Percentiles rank a stretch among this genome's conserved stretches.
phyloP scores from a whole-genome alignment of 2,113 vertebrate genomes.

The Entelurus aequoreus region DNA sequence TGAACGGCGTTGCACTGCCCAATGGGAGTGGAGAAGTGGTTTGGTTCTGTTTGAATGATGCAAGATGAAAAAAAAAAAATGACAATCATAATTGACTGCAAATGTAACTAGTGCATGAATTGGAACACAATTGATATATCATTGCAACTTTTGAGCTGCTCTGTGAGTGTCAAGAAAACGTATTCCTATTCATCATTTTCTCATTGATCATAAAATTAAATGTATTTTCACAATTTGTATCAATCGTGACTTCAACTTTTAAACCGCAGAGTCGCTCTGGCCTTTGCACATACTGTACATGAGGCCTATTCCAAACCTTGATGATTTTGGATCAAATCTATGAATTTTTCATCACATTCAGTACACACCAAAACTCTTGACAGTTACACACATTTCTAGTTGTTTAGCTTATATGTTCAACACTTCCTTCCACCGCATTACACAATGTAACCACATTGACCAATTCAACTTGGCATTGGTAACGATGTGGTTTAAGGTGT shows the following conservation, averaged over 20 bases:
- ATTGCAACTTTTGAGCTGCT: conserved; percentile 4
- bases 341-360: conserved; percentile 22
- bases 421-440: conserved; percentile 31
- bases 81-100: not conserved
- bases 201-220: not conserved
- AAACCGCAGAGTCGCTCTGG: not conserved
- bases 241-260: conserved; percentile 1
- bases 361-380: conserved; percentile 44
- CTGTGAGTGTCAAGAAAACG: conserved; percentile 6
- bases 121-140: not conserved
- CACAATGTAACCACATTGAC: conserved; percentile 14
- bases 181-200: not conserved
- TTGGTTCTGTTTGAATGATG: not conserved
- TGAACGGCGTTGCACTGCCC: too few species aligned
- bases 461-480: conserved; percentile 18
- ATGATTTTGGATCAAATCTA: conserved; percentile 8
- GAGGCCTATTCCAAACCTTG: not conserved
- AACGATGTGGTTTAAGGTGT: conserved; percentile 19
- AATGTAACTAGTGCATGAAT: not conserved
- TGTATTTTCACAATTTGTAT: conserved; percentile 5
- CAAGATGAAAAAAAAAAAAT: not conserved
- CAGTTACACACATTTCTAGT: conserved; percentile 35
- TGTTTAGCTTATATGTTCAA: conserved; percentile 34
- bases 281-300: conserved; percentile 14
- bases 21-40: too few species aligned